Evolutionary conservation across 2,888 invertebrate genomes (phyloP).

Genomic region (Drosophila siamana): DNA sequence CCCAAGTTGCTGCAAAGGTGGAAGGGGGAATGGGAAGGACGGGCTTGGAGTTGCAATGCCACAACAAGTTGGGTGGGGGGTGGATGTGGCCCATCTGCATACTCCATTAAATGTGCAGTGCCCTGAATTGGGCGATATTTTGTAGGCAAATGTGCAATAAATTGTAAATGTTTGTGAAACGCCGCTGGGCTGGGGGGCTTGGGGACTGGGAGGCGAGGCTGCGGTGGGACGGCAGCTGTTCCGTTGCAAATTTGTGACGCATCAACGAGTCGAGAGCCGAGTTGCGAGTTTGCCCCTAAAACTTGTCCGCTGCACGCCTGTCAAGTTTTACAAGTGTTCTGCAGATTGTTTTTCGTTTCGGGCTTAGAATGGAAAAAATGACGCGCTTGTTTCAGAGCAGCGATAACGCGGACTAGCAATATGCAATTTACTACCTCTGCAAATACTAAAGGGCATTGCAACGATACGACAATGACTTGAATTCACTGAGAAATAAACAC

Average conservation of each 20-base stretch:
- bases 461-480: conserved; percentile 16
- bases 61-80: neutral
- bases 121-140: conserved; percentile 78
- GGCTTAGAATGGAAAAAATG: conserved; percentile 47
- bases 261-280: conserved; percentile 39
- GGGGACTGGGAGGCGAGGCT: neutral
- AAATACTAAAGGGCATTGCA: no score
- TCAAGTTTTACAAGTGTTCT: conserved; percentile 78
- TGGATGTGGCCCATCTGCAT: conserved; percentile 60
- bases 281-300: conserved; percentile 54
- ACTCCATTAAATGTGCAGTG: conserved; percentile 69
- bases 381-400: conserved; percentile 55
- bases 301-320: conserved; percentile 79
- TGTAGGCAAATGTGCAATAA: conserved; percentile 81
- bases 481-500: neutral
- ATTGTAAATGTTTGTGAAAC: conserved; percentile 78
- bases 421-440: conserved; percentile 63
- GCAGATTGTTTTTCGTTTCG: conserved; percentile 70
- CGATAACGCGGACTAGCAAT: conserved; percentile 63
- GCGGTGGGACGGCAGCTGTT: conserved; percentile 47
- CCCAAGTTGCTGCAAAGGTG: no score
- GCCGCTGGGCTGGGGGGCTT: neutral
- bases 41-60: no score
- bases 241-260: conserved; percentile 61
- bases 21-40: no score